phyloP scores from a whole-genome alignment of 1,140 invertebrate species.

The Matsumurasca onukii region DNA sequence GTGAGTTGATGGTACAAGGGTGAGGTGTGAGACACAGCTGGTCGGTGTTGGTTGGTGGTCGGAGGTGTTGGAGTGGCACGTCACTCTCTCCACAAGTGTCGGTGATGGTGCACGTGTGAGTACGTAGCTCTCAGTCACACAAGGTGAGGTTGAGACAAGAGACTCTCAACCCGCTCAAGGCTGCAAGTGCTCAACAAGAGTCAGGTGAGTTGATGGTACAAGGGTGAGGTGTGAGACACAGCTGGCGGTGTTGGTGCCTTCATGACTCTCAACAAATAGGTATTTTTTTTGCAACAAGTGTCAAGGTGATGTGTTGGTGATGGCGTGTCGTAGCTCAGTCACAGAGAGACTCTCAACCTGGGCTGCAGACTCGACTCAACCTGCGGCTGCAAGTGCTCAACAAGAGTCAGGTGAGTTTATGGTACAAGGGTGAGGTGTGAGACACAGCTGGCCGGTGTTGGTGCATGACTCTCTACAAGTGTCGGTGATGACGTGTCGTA shows the following conservation, averaged over 20 bases:
- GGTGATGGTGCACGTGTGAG: conserved; percentile 55
- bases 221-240: conserved; percentile 66
- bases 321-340: conserved; percentile 53
- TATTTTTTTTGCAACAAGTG: too few relatives aligned
- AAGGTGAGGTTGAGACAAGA: conserved; percentile 49
- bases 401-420: conserved; percentile 55
- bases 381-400: conserved; percentile 64
- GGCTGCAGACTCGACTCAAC: too few relatives aligned
- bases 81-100: conserved; percentile 62
- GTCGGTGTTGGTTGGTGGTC: conserved; percentile 65
- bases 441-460: conserved; percentile 66
- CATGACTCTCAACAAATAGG: too few relatives aligned
- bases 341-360: conserved; percentile 52
- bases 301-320: too few relatives aligned
- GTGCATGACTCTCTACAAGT: conserved; percentile 70
- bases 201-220: conserved; percentile 49
- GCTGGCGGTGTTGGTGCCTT: too few relatives aligned
- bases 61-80: too few relatives aligned
- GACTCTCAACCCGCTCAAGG: conserved; percentile 58
- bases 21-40: conserved; percentile 68
- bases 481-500: conserved; percentile 54
- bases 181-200: conserved; percentile 66
- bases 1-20: conserved; percentile 42
- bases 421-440: too few relatives aligned
- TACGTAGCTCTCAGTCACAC: conserved; percentile 56